Conservation (phyloP, 2,888 invertebrate species). For the Limnephilus auricula region DNA sequence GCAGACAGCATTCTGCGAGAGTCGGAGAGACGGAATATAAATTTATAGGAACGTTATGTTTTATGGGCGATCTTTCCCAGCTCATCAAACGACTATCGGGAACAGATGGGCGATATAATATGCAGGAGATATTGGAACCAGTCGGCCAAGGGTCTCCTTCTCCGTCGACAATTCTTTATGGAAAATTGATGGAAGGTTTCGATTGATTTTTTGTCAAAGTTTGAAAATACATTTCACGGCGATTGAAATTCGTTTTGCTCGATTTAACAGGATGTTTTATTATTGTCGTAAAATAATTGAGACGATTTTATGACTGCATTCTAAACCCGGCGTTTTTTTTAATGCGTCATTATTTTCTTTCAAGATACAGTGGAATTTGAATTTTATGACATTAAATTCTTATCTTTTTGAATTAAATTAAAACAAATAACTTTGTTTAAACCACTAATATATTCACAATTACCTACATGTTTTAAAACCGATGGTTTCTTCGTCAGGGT, state of each 20-base stretch:
- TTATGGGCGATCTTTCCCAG: slow-evolving; percentile 55
- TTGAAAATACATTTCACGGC: slow-evolving; percentile 30
- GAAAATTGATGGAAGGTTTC: slow-evolving; percentile 46
- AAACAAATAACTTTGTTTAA: too few relatives aligned
- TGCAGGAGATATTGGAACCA: slow-evolving; percentile 34
- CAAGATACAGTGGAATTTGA: not conserved
- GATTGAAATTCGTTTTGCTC: slow-evolving; percentile 34
- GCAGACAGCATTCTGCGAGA: slow-evolving; percentile 21
- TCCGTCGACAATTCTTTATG: slow-evolving; percentile 12
- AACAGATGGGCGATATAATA: slow-evolving; percentile 57
- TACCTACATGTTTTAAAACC: too few relatives aligned
- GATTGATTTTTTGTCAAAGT: slow-evolving; percentile 34
- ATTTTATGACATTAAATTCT: not conserved
- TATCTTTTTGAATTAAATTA: too few relatives aligned
- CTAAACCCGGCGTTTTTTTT: not conserved
- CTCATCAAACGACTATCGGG: slow-evolving; percentile 60
- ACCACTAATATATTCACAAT: too few relatives aligned
- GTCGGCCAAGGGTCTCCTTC: not conserved
- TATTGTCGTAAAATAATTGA: not conserved
- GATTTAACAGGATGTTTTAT: slow-evolving; percentile 24
- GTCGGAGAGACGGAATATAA: slow-evolving; percentile 55
- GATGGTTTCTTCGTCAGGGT: too few relatives aligned
- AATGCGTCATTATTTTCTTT: not conserved
- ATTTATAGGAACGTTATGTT: slow-evolving; percentile 62
- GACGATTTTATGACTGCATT: not conserved